phyloP scores from a whole-genome alignment of 2,797 vertebrate genomes.

The Carduelis carduelis region DNA sequence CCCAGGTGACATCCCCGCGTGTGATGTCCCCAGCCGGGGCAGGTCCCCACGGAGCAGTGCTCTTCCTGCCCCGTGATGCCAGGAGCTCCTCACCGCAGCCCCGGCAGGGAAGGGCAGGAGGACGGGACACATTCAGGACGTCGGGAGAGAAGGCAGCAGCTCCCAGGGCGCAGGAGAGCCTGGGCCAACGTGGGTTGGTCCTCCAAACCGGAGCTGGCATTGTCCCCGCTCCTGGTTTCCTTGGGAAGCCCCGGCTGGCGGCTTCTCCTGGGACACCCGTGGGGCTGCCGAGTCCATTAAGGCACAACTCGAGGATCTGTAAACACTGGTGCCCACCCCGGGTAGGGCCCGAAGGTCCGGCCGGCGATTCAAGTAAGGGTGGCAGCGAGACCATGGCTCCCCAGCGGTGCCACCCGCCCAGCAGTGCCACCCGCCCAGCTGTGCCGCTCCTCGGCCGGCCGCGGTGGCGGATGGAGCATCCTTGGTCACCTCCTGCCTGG shows the following conservation, averaged over 20 bases:
- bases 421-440: neutral
- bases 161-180: neutral
- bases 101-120: neutral
- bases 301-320: slow-evolving; percentile 28
- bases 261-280: neutral
- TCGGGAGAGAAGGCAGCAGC: neutral
- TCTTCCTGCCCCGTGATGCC: neutral
- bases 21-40: neutral
- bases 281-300: neutral
- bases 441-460: neutral
- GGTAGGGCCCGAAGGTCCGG: neutral
- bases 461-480: neutral
- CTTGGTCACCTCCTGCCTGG: neutral
- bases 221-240: neutral
- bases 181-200: fast-evolving
- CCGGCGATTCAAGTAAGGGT: neutral
- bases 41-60: fast-evolving
- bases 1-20: fast-evolving
- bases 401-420: too few relatives aligned
- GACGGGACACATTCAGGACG: neutral
- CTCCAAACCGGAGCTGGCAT: neutral
- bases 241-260: neutral
- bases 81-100: fast-evolving
- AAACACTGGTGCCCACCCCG: neutral
- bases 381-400: fast-evolving